phyloP scores from a whole-genome alignment of 2,888 invertebrate species.

The Hydropsyche betteni region DNA sequence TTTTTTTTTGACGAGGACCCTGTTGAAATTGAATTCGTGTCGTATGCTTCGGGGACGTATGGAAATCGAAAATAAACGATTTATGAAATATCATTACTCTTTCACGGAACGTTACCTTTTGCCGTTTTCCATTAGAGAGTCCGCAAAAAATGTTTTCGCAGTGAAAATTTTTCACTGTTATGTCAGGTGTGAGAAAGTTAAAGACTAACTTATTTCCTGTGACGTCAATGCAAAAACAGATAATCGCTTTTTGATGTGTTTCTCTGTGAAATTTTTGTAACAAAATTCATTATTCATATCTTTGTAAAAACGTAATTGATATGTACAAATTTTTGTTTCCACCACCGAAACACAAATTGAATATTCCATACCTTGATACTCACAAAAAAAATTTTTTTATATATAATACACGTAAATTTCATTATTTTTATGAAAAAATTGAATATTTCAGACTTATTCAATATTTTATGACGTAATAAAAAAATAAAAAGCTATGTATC shows the following conservation, averaged over 20 bases:
- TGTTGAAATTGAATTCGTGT: constrained; percentile 13
- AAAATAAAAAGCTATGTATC: too few species aligned
- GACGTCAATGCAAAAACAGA: not conserved
- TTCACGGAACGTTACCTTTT: not conserved
- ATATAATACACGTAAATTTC: too few species aligned
- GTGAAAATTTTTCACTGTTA: not conserved
- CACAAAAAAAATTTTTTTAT: too few species aligned
- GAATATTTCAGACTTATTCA: too few species aligned
- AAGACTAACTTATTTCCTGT: not conserved
- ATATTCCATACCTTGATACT: too few species aligned
- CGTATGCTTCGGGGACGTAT: not conserved
- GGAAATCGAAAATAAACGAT: constrained; percentile 23
- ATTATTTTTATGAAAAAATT: too few species aligned
- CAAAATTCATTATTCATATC: too few species aligned
- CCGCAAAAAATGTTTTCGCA: not conserved
- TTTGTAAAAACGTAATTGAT: too few species aligned
- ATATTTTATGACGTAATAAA: too few species aligned
- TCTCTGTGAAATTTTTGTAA: not conserved
- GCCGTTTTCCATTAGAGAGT: constrained; percentile 3
- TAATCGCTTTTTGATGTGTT: constrained; percentile 28
- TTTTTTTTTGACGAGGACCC: too few species aligned
- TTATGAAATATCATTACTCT: constrained; percentile 21
- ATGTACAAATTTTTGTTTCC: too few species aligned
- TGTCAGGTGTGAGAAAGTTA: not conserved
- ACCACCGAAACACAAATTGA: too few species aligned